Evolutionary conservation across 2,888 invertebrate species (phyloP), one percentile per base, ranked within the genome.

Genomic region (Alsophila aescularia): DNA sequence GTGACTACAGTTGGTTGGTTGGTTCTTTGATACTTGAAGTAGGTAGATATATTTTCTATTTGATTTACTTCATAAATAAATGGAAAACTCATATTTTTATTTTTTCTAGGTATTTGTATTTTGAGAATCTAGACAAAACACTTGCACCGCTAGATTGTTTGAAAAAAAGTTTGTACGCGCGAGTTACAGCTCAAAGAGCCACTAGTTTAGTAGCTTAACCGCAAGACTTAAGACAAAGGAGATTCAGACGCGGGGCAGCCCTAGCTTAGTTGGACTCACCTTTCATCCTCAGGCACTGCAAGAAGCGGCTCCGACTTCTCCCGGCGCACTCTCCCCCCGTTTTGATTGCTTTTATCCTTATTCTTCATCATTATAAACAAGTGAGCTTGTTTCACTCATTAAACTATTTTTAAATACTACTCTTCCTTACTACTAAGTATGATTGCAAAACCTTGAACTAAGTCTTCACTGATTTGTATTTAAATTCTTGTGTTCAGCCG

Each of bases 271-370:
- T 71, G 73, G 78, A 80, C 88, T 91, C 85, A 90, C 91, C 90
- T 88, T 88, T 90, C 90, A 89, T 88, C 87, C 70, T 90, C 91
- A 87, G 90, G 88, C 77, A 89, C 89, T 14, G 85, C 76, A 43
- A 89, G 75, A 60, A 90, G 81, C 68, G 87, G 85, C 64, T 89
- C 90, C 34, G 83, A 79, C 66, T 84, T 81, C 72, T 87, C 85
- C 64, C 47, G 52, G 32, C 85, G 81, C 79, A 87, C 87, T 70
- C 78, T 85, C 58, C 69, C 72, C 67, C 76, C 75, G 71, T 76
- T 85, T 70, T 81, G 84, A 83, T 82, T 86, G 67, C 80, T 77
- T 84, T 84, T 90, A 66, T 89, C 87, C 75, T 86, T 90, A 83
- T 82, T 88, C 84, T 85, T 90, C 75, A 77, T 69, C 81, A 80